A percentile compares a stretch with the other conserved stretches of the same genome.
phyloP scores from a whole-genome alignment of 2,888 invertebrate genomes.

The Muschampia plurimacula region DNA sequence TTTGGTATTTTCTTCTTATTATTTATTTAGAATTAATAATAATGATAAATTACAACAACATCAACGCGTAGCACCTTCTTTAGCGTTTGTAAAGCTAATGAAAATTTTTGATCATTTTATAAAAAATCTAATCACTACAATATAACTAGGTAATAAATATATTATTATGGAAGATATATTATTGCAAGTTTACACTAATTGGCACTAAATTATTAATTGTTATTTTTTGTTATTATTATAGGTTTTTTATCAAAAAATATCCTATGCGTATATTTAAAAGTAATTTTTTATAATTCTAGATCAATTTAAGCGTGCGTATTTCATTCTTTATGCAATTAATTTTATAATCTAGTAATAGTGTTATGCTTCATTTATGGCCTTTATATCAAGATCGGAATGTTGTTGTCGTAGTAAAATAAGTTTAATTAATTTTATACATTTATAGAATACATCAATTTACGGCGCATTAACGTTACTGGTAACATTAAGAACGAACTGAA shows the following conservation, averaged over 20 bases:
- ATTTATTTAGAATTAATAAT: neutral
- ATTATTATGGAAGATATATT: conserved; percentile 24
- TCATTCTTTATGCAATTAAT: too few relatives aligned
- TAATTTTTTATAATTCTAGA: neutral
- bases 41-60: conserved; percentile 19
- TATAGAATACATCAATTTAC: too few relatives aligned
- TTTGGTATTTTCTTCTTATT: neutral
- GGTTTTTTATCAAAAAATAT: neutral
- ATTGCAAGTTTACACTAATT: conserved; percentile 41
- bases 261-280: neutral
- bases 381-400: too few relatives aligned
- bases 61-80: conserved; percentile 58
- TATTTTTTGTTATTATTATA: neutral
- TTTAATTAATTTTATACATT: too few relatives aligned
- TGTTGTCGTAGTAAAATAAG: too few relatives aligned
- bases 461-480: too few relatives aligned
- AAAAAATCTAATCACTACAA: conserved; percentile 46
- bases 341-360: too few relatives aligned
- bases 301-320: conserved; percentile 12
- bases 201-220: conserved; percentile 48
- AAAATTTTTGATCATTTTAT: conserved; percentile 21
- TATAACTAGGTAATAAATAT: neutral
- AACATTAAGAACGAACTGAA: too few relatives aligned
- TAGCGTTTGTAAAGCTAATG: conserved; percentile 41
- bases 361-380: too few relatives aligned